Evolutionary conservation across 2,888 invertebrate species (phyloP), one percentile per base, ranked within the genome.

Genomic region (Acleris sparsana): DNA sequence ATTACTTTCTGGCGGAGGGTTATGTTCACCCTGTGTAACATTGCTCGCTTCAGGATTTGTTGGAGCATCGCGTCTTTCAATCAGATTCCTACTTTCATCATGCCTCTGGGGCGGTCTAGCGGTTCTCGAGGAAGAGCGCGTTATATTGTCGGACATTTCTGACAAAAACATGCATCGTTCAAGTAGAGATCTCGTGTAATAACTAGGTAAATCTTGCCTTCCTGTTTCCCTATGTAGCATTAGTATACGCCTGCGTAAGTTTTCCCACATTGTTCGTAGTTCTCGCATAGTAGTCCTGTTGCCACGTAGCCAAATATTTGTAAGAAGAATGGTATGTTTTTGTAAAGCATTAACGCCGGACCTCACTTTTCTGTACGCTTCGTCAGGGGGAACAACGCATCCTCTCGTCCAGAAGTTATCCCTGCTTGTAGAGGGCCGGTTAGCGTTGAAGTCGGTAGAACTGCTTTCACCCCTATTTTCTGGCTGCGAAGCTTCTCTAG

Each of bases 191-290:
- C 91, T 83, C 13, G 89, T 87, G 70, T 89, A 92, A 73, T 87
- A 86, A 58, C 83, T 85, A 2, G 88, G 87, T 53, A 86, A 73
- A 67, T 87, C 88, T 68, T 83, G 86, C 58, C 86, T 76, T 18
- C 88, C 87, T 0, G 92, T 88, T 72, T 93, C 91, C 68, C 93
- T 83, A 70, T 94, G 90, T 62, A 94, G 78, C 71, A 89, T 81
- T 67, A 93, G 83, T 71, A 95, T 93, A 62, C 94, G 94, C 48
- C 94, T 83, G 25, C 94, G 93, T 68, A 95, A 86, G 75, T 94
- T 94, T 67, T 94, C 93, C 92, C 95, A 94, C 93, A 95, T 93
- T 43, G 87, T 88, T 9, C 95, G 93, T 62, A 95, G 90, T 73
- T 94, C 93, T 71, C 94, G 93, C 74, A 95, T 83, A 5, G 89